Base-by-base conservation (phyloP, 2,888 invertebrate species). In the Synergus umbraculus region DNA sequence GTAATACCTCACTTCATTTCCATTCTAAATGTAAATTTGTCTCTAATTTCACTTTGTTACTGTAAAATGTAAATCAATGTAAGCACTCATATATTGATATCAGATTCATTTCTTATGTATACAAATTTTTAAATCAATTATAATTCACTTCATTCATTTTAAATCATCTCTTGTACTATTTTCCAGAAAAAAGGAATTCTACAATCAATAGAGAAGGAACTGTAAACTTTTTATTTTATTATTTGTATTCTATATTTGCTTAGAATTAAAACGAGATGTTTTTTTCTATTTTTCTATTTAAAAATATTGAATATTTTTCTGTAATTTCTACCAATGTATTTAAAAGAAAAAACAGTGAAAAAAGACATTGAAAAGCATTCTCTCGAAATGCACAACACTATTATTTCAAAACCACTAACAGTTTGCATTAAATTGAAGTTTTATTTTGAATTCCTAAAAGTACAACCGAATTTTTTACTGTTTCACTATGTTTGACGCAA, bases 11-110 rank as follows among this genome's bases (percentile, higher is more conserved):
- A 44, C 44, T 18, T 12, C 44, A 46, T 67, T 67, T 4, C 13
- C 22, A 43, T 10, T 67, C 13, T 67, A 18, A 58, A 58, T 18
- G 9, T 22, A 9, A 44, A 44, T 67, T 22, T 44, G 4, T 43
- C 44, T 67, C 22, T 22, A 67, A 37, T 41, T 65, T 65, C 15
- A 65, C 65, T 37, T 65, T 41, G n/a, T 46, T 13, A 67, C 13
- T 18, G n/a, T 65, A 4, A 13, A 4, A 46, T n/a, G 54, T 18
- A 46, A 67, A 18, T 13, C 9, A 18, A 3, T 67, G 43, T 46
- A 22, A 44, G 66, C 43, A 22, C 67, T n/a, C 18, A 3, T 9
- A 9, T 7, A 9, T 58, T 58, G 8, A 9, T n/a, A 58, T 58
- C 0, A 58, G n/a, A n/a, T 54, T 54, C 1, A 18, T 58, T 9